Evolutionary conservation across 2,797 vertebrate genomes (phyloP), one percentile per base, ranked within the genome.

Genomic region (Pyrocephalus nanus): DNA sequence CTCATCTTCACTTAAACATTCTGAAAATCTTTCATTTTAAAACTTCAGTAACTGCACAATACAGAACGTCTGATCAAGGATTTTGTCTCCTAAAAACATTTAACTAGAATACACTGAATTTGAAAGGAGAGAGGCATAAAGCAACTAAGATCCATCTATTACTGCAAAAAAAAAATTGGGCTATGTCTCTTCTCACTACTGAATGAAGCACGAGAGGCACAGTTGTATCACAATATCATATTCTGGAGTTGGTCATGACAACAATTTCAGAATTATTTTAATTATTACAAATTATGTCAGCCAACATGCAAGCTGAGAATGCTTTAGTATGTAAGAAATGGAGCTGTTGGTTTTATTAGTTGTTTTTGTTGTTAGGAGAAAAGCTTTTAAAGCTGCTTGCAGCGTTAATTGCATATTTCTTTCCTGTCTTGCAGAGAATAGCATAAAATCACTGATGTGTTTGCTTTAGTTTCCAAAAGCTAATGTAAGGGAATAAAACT

Each of bases 361-460:
- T 69, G 70, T 75, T 94, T 94, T 95, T 93, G 86, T 90, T 95
- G 40, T 96, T 96, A 92, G 42, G 88, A 96, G 70, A 94, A 62
- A 93, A 92, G 94, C 76, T 95, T 96, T 94, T 86, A 97, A 96
- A 90, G 55, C 88, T 93, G 38, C 92, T 95, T 86, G 66, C 60
- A 88, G 83, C 18, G 78, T 93, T 97, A 97, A 95, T 97, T 97
- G 93, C 66, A 88, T 85, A 91, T 96, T 97, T 96, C 95, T 96
- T 96, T 95, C 72, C 80, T 96, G 32, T 95, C 92, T 96, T 93
- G 69, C 90, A 96, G 91, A 97, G 91, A 96, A 93, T 91, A 82
- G 92, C 87, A 97, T 97, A 98, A 98, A 98, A 97, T 95, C 96
- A 97, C 74, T 96, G 96, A 95, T 96, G 95, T 96, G 95, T 96